Evolutionary conservation across 2,113 vertebrate genomes (phyloP).

Genomic region (Nicator chloris): DNA sequence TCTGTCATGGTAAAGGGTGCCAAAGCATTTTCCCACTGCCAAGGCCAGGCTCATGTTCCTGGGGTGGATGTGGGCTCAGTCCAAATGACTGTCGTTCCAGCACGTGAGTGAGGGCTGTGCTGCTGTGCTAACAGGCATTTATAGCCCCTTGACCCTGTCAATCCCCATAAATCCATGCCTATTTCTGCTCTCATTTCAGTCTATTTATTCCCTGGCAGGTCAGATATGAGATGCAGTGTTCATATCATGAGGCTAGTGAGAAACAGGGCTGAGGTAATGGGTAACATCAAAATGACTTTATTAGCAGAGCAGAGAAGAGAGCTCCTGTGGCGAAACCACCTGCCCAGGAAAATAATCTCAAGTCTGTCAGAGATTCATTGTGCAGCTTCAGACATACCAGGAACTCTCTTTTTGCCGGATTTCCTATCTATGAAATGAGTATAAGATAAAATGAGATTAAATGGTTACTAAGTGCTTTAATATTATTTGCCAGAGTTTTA

Average conservation of each 20-base stretch:
- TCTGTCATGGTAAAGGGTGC: neutral
- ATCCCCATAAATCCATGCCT: constrained; percentile 29
- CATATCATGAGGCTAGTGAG: constrained; percentile 1
- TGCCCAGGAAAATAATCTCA: neutral
- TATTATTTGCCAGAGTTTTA: neutral
- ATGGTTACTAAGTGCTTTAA: neutral
- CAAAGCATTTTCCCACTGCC: neutral
- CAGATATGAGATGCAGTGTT: neutral
- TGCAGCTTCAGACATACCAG: neutral
- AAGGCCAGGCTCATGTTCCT: neutral
- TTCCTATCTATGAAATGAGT: neutral
- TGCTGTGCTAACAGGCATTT: constrained; percentile 24
- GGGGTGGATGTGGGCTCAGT: neutral
- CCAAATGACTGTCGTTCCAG: neutral
- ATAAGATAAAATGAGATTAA: neutral
- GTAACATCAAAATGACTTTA: constrained; percentile 35
- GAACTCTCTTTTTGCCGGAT: neutral
- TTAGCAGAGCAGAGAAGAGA: neutral
- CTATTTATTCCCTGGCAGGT: constrained; percentile 16
- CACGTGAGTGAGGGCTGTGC: neutral
- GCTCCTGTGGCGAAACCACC: neutral
- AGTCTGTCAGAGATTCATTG: neutral
- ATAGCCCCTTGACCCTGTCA: constrained; percentile 31
- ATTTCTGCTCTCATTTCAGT: constrained; percentile 34
- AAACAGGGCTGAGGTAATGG: neutral